A percentile compares a stretch with the other conserved stretches of the same genome.
These are phyloP conservation scores for Actinostola sp. DNA, from an alignment of 92 coral and sea anemone species.

Conservation along the genomic window DNA sequence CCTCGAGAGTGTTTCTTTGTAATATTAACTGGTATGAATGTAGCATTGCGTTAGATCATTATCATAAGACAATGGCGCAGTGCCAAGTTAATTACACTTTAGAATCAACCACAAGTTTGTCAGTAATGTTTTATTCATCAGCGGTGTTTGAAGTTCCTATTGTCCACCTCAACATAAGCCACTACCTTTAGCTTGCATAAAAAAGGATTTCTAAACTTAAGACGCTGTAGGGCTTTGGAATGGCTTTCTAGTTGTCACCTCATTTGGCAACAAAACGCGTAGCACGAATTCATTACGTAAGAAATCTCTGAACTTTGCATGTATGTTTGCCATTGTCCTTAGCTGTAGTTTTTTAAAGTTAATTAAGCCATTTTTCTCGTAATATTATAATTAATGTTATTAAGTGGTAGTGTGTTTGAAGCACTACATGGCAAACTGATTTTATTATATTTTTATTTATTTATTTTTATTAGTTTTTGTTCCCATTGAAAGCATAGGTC, in stretches of 20 bases:
- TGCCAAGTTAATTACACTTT: conserved; percentile 50
- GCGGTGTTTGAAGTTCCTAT: conserved; percentile 37
- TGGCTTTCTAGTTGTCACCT: background rate
- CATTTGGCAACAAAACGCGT: background rate
- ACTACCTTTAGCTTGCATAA: background rate
- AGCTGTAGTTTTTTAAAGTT: too few relatives aligned
- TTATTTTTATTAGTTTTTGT: too few relatives aligned
- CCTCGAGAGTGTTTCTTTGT: background rate
- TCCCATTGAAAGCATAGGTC: too few relatives aligned
- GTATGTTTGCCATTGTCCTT: too few relatives aligned
- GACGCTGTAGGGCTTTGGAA: background rate
- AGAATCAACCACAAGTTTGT: conserved; percentile 47
- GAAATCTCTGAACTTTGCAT: too few relatives aligned
- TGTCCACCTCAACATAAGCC: conserved; percentile 7
- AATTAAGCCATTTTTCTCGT: too few relatives aligned
- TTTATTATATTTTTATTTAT: too few relatives aligned
- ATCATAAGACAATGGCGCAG: conserved; percentile 35
- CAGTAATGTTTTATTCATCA: conserved; percentile 49
- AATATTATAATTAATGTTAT: too few relatives aligned
- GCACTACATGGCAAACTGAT: too few relatives aligned
- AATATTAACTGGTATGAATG: background rate
- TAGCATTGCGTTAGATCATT: background rate
- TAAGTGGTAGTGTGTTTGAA: too few relatives aligned
- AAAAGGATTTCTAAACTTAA: conserved; percentile 2
- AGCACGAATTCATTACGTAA: too few relatives aligned